These are phyloP conservation scores for Mycetomoellerius zeteki DNA, from an alignment of 1,140 invertebrate species.

Conservation along the genomic window DNA sequence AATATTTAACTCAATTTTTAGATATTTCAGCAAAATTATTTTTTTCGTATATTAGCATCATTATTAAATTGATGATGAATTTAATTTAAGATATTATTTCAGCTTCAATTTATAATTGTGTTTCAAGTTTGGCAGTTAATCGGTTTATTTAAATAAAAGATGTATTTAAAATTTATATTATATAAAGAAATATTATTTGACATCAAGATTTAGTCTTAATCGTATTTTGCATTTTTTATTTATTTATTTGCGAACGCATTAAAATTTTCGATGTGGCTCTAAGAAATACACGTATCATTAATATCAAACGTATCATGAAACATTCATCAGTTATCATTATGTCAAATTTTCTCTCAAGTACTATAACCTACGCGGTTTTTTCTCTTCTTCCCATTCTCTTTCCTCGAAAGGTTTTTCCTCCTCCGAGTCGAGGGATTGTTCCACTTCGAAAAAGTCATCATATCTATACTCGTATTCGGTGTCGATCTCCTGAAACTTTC, in stretches of 20 bases:
- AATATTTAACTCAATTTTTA: no score
- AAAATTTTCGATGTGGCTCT: not conserved
- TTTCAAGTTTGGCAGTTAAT: no score
- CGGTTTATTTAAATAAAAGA: no score
- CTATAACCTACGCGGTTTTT: constrained; percentile 13
- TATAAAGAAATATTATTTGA: no score
- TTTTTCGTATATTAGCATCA: no score
- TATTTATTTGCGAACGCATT: not conserved
- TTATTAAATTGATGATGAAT: no score
- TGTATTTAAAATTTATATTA: no score
- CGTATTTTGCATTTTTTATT: no score
- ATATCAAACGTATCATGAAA: not conserved
- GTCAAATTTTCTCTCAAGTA: not conserved
- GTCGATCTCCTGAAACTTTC: not conserved
- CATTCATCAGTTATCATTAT: not conserved
- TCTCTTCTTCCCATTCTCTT: not conserved
- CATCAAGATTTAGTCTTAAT: no score
- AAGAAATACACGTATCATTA: not conserved
- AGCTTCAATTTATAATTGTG: no score
- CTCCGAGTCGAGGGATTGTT: not conserved
- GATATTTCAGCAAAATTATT: no score
- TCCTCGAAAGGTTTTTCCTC: constrained; percentile 22
- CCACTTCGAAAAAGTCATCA: constrained; percentile 31
- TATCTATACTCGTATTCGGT: not conserved
- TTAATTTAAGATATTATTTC: no score